Evolutionary conservation across 2,797 vertebrate genomes (phyloP).

Genomic region (Staurois parvus): DNA sequence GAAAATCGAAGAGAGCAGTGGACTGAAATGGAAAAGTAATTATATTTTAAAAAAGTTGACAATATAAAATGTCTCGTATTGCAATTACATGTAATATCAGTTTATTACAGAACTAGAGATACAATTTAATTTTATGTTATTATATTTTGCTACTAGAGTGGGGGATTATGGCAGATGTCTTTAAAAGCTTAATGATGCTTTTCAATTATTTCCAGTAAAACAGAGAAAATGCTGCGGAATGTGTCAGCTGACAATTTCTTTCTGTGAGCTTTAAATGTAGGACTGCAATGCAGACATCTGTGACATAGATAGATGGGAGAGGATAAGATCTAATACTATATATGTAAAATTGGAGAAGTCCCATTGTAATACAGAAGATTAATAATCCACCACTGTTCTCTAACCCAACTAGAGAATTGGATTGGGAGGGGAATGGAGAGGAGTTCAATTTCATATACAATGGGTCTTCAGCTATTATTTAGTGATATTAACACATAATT

Average conservation of each 20-base stretch:
- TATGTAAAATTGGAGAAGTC: slow-evolving; percentile 14
- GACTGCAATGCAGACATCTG: slow-evolving; percentile 40
- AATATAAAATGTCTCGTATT: background rate
- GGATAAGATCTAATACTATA: slow-evolving; percentile 4
- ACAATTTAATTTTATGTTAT: background rate
- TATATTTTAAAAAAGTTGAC: background rate
- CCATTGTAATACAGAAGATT: slow-evolving; percentile 23
- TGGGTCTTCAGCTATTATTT: no score
- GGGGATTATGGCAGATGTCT: background rate
- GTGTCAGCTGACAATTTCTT: background rate
- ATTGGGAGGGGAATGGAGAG: background rate
- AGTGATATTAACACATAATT: no score
- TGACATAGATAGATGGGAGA: slow-evolving; percentile 45
- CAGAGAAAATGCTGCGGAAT: background rate
- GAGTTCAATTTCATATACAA: background rate
- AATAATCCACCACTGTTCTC: background rate
- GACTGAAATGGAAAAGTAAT: background rate
- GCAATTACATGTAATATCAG: background rate
- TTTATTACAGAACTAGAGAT: background rate
- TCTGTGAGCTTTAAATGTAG: no score
- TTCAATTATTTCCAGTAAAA: background rate
- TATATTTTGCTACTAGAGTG: background rate
- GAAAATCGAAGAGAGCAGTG: background rate
- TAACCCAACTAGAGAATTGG: background rate
- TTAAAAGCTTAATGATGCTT: background rate